phyloP scores from a whole-genome alignment of 2,797 vertebrate species.

The Decapterus maruadsi region DNA sequence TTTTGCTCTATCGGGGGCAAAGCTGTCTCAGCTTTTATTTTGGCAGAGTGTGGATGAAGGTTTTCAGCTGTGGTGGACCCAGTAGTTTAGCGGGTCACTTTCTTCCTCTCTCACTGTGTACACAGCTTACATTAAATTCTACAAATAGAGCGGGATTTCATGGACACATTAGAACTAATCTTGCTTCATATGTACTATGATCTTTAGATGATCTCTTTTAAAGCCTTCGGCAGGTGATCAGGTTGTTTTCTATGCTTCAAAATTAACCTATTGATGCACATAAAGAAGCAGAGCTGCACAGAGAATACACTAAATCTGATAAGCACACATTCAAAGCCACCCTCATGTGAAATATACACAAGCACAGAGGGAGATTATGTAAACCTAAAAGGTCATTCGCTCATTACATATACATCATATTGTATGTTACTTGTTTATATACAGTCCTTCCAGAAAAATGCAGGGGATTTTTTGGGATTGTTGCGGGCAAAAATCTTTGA shows the following conservation, averaged over 20 bases:
- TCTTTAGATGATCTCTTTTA: background rate
- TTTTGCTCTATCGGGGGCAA: too few species aligned
- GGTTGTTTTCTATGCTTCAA: constrained; percentile 6
- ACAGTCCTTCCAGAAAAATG: too few species aligned
- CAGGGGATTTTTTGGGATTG: too few species aligned
- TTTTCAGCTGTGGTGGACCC: background rate
- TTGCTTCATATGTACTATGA: too few species aligned
- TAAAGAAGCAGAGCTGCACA: background rate
- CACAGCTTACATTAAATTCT: too few species aligned
- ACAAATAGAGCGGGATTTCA: too few species aligned
- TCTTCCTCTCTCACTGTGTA: too few species aligned
- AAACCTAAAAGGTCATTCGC: background rate
- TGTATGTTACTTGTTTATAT: background rate
- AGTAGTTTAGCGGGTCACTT: background rate
- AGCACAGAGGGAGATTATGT: background rate
- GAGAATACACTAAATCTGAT: background rate
- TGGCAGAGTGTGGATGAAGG: background rate
- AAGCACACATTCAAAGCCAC: background rate
- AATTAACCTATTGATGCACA: background rate
- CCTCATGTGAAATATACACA: background rate
- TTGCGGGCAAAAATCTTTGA: too few species aligned
- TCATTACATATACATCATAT: background rate
- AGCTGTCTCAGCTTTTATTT: background rate
- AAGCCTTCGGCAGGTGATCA: background rate
- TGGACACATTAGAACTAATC: too few species aligned